phyloP scores from a whole-genome alignment of 2,113 vertebrate genomes.

The Crypturellus undulatus region DNA sequence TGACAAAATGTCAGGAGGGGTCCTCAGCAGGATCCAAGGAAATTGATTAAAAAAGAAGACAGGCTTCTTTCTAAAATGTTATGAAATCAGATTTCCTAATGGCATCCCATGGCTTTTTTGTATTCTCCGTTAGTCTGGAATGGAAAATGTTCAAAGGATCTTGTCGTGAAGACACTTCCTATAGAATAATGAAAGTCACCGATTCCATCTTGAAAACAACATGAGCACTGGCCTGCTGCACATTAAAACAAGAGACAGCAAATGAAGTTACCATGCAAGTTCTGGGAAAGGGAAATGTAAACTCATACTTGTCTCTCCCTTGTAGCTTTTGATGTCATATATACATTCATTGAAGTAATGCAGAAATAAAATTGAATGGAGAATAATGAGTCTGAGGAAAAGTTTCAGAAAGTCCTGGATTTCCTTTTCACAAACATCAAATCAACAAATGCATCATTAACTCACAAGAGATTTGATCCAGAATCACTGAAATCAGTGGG shows the following conservation, averaged over 20 bases:
- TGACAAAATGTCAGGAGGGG: conserved; percentile 36
- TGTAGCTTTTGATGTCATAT: conserved; percentile 13
- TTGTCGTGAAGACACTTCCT: conserved; percentile 62
- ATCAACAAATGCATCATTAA: conserved; percentile 1
- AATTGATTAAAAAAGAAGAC: conserved; percentile 56
- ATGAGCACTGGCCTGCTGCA: background rate
- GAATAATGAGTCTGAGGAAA: background rate
- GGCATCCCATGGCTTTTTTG: conserved; percentile 65
- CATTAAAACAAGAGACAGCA: conserved; percentile 25
- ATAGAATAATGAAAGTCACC: conserved; percentile 50
- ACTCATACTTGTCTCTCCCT: background rate
- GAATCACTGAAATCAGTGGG: conserved; percentile 49
- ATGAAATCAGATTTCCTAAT: conserved; percentile 71
- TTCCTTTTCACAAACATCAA: conserved; percentile 28
- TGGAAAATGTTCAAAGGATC: conserved; percentile 73
- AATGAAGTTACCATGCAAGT: background rate
- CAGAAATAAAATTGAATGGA: background rate
- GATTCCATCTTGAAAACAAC: conserved; percentile 39
- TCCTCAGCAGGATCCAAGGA: conserved; percentile 23
- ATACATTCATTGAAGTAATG: background rate
- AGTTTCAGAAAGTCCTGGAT: conserved; percentile 34
- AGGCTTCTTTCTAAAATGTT: conserved; percentile 56
- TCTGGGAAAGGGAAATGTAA: conserved; percentile 36
- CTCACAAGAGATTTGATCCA: conserved; percentile 15
- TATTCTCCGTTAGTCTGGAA: conserved; percentile 64